Evolutionary conservation across 2,888 invertebrate species (phyloP).

Genomic region (Eupeodes latifasciatus): DNA sequence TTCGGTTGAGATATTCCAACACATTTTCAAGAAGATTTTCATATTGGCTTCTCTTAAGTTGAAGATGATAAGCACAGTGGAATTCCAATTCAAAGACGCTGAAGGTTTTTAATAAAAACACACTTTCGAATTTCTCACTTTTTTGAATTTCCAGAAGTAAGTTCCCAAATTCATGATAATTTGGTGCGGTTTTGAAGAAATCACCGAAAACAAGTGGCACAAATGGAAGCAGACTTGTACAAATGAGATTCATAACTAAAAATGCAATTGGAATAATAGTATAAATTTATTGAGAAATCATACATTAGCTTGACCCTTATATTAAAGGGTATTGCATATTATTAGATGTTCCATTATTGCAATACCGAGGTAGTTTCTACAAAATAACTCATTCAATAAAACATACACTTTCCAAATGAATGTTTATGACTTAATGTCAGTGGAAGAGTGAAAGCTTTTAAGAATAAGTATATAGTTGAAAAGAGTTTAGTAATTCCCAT

Average conservation of each 20-base stretch:
- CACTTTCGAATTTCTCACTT: not conserved
- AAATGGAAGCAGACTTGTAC: not conserved
- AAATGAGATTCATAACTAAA: conserved; percentile 5
- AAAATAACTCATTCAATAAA: no score
- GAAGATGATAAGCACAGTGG: not conserved
- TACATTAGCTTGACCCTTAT: no score
- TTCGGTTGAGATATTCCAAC: not conserved
- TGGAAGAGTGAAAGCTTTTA: no score
- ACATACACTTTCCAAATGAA: no score
- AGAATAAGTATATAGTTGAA: no score
- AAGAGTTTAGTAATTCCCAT: no score
- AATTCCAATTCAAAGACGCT: not conserved
- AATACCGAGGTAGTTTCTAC: no score
- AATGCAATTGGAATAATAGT: not conserved
- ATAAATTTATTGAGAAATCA: no score
- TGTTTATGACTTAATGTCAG: no score
- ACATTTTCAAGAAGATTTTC: not conserved
- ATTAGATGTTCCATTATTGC: no score
- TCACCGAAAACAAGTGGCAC: no score
- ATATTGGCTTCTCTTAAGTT: not conserved
- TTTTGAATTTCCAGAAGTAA: not conserved
- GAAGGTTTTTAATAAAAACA: not conserved
- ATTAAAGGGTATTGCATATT: no score
- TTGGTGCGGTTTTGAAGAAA: not conserved
- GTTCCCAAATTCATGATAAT: not conserved